A percentile compares a stretch with the other conserved stretches of the same genome.
Evolutionary conservation across 2,113 vertebrate genomes (phyloP).

Genomic region (Actinemys pallida): DNA sequence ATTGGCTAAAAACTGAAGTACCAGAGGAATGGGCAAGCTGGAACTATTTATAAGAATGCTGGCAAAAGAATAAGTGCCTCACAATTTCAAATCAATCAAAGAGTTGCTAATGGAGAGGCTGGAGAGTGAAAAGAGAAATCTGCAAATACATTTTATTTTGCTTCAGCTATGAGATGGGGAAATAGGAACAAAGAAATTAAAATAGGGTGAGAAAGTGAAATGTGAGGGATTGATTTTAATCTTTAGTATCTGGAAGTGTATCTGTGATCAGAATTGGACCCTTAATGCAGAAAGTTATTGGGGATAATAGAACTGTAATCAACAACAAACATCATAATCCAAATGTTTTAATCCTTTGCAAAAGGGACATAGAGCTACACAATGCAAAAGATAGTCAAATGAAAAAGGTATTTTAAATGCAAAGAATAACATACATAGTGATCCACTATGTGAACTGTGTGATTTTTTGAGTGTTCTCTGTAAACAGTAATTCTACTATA

Average conservation of each 20-base stretch:
- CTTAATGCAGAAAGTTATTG: not conserved
- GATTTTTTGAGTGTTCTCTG: not conserved
- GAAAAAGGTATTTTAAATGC: not conserved
- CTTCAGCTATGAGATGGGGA: constrained; percentile 5
- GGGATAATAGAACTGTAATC: not conserved
- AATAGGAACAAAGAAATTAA: constrained; percentile 41
- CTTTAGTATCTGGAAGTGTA: not conserved
- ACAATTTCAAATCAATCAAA: constrained; percentile 71
- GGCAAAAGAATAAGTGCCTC: constrained; percentile 63
- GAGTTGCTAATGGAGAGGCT: constrained; percentile 23
- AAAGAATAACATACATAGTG: not conserved
- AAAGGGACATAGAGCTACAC: not conserved
- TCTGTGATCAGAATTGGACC: not conserved
- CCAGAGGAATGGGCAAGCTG: constrained; percentile 37
- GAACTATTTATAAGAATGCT: constrained; percentile 61
- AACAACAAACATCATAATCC: not conserved
- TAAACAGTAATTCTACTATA: not conserved
- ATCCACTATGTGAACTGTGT: not conserved
- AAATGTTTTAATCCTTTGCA: not conserved
- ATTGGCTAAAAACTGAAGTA: constrained; percentile 57
- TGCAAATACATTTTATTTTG: constrained; percentile 48
- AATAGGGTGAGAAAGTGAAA: not conserved
- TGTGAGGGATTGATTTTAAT: not conserved
- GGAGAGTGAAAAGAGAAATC: constrained; percentile 39
- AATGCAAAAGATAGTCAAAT: not conserved